Conservation (phyloP, 2,113 vertebrate genomes). For the Helogale parvula region DNA sequence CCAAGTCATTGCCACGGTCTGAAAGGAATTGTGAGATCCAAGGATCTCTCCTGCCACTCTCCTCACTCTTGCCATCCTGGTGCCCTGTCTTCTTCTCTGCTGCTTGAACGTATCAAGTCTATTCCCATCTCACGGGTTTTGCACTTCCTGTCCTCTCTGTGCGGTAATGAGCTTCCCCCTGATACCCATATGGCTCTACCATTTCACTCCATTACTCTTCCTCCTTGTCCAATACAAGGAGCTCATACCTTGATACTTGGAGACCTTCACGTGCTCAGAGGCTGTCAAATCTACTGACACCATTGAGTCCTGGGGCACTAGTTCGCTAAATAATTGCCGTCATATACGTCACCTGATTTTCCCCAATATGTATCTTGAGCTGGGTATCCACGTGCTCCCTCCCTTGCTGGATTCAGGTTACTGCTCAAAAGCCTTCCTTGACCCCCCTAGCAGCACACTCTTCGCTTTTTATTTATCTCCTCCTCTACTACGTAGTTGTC, state of each 20-base stretch:
- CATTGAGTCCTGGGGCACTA: background rate
- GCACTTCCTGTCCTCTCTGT: background rate
- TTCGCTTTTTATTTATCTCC: background rate
- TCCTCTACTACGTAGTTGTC: background rate
- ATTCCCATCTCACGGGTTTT: background rate
- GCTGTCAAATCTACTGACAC: background rate
- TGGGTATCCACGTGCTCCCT: background rate
- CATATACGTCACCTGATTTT: background rate
- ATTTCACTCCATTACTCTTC: background rate
- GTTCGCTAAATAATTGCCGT: background rate
- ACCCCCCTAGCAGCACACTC: background rate
- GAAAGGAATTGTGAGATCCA: no score
- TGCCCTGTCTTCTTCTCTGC: fast-evolving
- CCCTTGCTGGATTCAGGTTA: background rate
- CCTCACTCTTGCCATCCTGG: background rate
- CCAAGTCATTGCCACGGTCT: background rate
- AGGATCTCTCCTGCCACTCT: fast-evolving
- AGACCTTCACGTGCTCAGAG: background rate
- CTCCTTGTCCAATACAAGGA: background rate
- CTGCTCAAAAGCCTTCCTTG: background rate
- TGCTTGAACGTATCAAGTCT: background rate
- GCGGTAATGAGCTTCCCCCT: background rate
- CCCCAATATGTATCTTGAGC: background rate
- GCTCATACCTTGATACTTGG: background rate
- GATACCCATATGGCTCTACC: no score